Evolutionary conservation across 2,113 vertebrate genomes (phyloP), one percentile per base, ranked within the genome.

Genomic region (Sprattus sprattus): DNA sequence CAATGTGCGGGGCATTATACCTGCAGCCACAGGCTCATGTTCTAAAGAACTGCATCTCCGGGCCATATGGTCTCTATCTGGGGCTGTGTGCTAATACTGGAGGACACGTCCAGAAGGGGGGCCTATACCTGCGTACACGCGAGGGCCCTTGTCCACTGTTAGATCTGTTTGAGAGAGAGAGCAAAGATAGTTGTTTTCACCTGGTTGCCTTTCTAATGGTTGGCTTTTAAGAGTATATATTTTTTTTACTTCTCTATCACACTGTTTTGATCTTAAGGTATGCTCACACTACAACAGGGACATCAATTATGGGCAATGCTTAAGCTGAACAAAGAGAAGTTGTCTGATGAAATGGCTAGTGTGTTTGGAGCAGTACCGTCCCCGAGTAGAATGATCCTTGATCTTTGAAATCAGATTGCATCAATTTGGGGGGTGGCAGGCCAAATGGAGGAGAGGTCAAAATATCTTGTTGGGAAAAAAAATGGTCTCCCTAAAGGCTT

Each of bases 1-100:
- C 89, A 89, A 89, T 84, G 84, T 88, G 86, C 82, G 81, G 54
- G 83, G 81, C 83, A 83, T 85, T 86, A 85, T 85, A 86, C 81
- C 87, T 75, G 83, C 82, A 18, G 54, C 87, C 87, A 86, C 45
- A 45, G 64, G 82, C 82, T 80, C 83, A 46, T 75, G 85, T 86
- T 84, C 89, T 8, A 81, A 71, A 82, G 85, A 44, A 81, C 84
- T 81, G 75, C n/a, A 22, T 84, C 60, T 44, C 64, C 45, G 78
- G 71, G 45, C 52, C 78, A 84, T 86, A 85, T 89, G 86, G 85
- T 84, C 82, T 84, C 84, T 86, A 64, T 87, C 88, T 87, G 47
- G 82, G 67, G 71, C 25, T n/a, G 2, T 9, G 85, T 50, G 82
- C 81, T 85, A 82, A 87, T 49, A 20, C 4, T 64, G 78, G 25